phyloP scores from a whole-genome alignment of 1,140 invertebrate genomes.

The Melitaea cinxia region DNA sequence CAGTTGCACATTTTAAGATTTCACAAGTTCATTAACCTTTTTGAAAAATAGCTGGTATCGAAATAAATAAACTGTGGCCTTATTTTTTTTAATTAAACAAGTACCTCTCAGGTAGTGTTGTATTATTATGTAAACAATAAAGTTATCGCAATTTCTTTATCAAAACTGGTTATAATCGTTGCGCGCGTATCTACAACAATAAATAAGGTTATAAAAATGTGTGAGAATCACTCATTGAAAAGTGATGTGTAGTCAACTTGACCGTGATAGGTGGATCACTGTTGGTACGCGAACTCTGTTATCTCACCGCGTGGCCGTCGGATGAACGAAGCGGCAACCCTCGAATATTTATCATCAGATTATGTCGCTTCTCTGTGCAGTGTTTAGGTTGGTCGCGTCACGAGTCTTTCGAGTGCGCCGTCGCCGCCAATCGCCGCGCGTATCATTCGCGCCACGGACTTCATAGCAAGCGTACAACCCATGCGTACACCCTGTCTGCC shows the following conservation, averaged over 20 bases:
- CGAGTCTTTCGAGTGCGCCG: constrained; percentile 67
- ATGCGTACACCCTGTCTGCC: constrained; percentile 45
- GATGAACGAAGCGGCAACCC: constrained; percentile 66
- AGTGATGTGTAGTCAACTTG: constrained; percentile 56
- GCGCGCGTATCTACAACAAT: constrained; percentile 26
- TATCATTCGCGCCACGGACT: constrained; percentile 73
- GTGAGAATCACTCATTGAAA: constrained; percentile 54
- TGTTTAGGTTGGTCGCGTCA: constrained; percentile 62
- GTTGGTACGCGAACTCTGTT: constrained; percentile 58
- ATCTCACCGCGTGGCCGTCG: constrained; percentile 64
- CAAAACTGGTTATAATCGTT: constrained; percentile 24
- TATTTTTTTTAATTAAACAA: constrained; percentile 10
- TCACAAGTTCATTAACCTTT: constrained; percentile 49
- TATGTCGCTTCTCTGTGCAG: constrained; percentile 56
- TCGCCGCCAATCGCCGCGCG: constrained; percentile 59
- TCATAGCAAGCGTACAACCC: constrained; percentile 59
- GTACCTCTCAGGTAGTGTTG: constrained; percentile 16
- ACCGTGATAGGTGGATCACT: constrained; percentile 57
- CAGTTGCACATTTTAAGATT: background rate
- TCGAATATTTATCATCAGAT: constrained; percentile 68
- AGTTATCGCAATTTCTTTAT: constrained; percentile 26
- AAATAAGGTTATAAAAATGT: constrained; percentile 33
- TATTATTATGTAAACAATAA: constrained; percentile 23
- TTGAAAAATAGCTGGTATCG: constrained; percentile 44
- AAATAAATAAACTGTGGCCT: constrained; percentile 46